Evolutionary conservation across 2,888 invertebrate species (phyloP), one percentile per base, ranked within the genome.

Genomic region (Plemyria rubiginata): DNA sequence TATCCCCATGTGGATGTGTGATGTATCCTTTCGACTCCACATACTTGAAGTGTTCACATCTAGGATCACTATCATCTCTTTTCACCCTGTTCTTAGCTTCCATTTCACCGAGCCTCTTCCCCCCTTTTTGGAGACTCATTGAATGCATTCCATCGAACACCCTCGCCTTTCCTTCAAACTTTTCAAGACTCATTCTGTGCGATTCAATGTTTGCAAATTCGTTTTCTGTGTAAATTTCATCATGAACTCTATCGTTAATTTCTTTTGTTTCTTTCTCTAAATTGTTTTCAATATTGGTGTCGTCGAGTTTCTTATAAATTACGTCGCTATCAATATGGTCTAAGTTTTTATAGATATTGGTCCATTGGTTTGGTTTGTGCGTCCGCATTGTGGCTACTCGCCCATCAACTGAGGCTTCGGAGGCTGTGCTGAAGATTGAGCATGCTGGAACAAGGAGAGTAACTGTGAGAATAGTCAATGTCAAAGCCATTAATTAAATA

Each of bases 401-500:
- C 70, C 83, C 83, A 84, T 86, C 88, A 86, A 84, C 86, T 86
- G 72, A 64, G 69, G 67, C 76, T 65, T 80, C 80, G 66, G 79
- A 79, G 50, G 81, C 72, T 63, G 78, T 80, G 71, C 85, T 81
- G 76, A 78, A 69, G 68, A 78, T 82, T 63, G 85, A 82, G 78
- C 78, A 87, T 77, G 84, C 91, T 91, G 88, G 0, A 91, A 91
- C 81, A 85, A 85, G 62, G 66, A 67, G 51, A 57, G 16, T 22
- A 28, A 7, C n/a, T 9, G 6, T 46, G 57, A 29, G 43, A n/a
- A 1, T 5, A 32, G 8, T 8, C 8, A 32, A 29, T 29, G 4
- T 6, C 29, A 29, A 29, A 29, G 5, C 7, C 7, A 29, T 29
- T 29, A 29, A 29, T 29, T 29, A 6, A n/a, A n/a, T n/a, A n/a